A percentile compares a stretch with the other conserved stretches of the same genome.
Conservation (phyloP, 1,140 invertebrate species). For the Drosophila parabipectinata region DNA sequence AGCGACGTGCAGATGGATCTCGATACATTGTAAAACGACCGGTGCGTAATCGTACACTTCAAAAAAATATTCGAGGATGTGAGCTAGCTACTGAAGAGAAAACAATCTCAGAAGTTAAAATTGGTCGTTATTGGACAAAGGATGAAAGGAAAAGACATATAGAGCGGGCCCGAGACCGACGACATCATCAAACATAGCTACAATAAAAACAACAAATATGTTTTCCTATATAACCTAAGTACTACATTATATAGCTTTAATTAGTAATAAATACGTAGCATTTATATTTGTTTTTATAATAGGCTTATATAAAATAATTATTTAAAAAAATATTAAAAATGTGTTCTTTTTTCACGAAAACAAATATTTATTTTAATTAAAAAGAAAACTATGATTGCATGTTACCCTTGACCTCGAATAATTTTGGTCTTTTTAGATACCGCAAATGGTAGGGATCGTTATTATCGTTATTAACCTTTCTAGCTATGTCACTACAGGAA, state of each 20-base stretch:
- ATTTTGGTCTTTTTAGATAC: too few relatives aligned
- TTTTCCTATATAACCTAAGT: conserved; percentile 1
- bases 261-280: not conserved
- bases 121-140: conserved; percentile 92
- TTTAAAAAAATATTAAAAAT: not conserved
- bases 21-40: conserved; percentile 91
- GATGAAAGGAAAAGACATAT: conserved; percentile 91
- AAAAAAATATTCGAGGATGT: conserved; percentile 86
- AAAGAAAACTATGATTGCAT: too few relatives aligned
- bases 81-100: conserved; percentile 91
- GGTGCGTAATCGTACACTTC: conserved; percentile 87
- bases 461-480: too few relatives aligned
- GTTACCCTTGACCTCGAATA: too few relatives aligned
- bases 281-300: not conserved
- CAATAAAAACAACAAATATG: conserved; percentile 29
- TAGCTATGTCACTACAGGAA: too few relatives aligned
- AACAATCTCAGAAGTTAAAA: conserved; percentile 92
- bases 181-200: conserved; percentile 85
- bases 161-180: conserved; percentile 88
- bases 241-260: conserved; percentile 18
- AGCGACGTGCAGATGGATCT: conserved; percentile 90
- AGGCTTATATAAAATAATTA: not conserved
- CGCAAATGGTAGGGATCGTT: too few relatives aligned
- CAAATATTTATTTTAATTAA: too few relatives aligned
- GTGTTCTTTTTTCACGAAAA: not conserved